These are phyloP conservation scores for Lipophrys pholis DNA, from an alignment of 2,113 vertebrate species.

Conservation along the genomic window DNA sequence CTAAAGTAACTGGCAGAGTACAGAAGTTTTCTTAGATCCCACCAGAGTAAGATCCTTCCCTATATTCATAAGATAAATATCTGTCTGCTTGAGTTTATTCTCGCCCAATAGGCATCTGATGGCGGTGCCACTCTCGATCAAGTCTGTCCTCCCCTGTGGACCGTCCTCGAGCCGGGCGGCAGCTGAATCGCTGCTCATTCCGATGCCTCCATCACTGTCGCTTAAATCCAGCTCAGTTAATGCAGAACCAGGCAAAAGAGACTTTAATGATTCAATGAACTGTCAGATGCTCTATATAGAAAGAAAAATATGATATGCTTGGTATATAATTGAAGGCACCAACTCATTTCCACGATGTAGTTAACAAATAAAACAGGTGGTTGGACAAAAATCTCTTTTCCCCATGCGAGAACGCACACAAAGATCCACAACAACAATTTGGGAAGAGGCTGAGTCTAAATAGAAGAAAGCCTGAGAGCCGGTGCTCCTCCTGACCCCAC, in stretches of 20 bases:
- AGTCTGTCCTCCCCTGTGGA: conserved; percentile 40
- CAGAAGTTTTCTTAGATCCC: conserved; percentile 10
- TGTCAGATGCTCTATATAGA: not conserved
- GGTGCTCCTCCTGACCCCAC: conserved; percentile 49
- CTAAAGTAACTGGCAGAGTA: conserved; percentile 9
- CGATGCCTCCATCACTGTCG: not conserved
- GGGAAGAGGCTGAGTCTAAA: not conserved
- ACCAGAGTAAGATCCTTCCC: conserved; percentile 9
- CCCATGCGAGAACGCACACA: conserved; percentile 3
- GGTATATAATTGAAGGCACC: conserved; percentile 5
- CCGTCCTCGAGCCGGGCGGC: conserved; percentile 28
- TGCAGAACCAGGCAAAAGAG: conserved; percentile 1
- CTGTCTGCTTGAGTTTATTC: conserved; percentile 53
- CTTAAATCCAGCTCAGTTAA: not conserved
- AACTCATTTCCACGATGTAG: conserved; percentile 9
- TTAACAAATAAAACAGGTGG: conserved; percentile 29
- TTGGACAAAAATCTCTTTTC: conserved; percentile 18
- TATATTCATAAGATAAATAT: conserved; percentile 40
- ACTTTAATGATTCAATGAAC: not conserved
- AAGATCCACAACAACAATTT: conserved; percentile 29
- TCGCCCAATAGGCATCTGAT: conserved; percentile 59
- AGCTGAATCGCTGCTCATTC: conserved; percentile 26
- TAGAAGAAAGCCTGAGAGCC: conserved; percentile 31
- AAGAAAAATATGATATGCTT: not conserved
- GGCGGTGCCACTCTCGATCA: conserved; percentile 52